Percentiles rank a stretch among this genome's conserved stretches.
Conservation (phyloP, 2,888 invertebrate genomes). For the Crematogaster levior region DNA sequence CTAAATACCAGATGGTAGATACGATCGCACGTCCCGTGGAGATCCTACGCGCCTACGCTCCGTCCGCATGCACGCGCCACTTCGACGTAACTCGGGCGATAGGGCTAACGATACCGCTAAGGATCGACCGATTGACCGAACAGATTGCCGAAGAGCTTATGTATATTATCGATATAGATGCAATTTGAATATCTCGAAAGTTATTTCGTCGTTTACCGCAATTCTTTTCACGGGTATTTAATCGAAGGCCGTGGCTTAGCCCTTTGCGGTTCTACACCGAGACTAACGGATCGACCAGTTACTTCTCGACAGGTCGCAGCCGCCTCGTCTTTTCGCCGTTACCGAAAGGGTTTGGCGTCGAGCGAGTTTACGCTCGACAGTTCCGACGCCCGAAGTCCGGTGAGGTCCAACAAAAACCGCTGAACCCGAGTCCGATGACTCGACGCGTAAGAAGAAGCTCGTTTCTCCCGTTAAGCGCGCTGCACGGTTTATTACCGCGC, state of each 20-base stretch:
- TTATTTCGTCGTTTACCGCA: neutral
- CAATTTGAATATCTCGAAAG: neutral
- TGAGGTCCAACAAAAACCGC: neutral
- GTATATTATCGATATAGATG: constrained; percentile 44
- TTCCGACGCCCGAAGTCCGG: constrained; percentile 8
- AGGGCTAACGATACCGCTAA: constrained; percentile 53
- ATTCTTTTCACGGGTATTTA: neutral
- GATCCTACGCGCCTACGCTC: constrained; percentile 68
- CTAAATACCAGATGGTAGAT: constrained; percentile 78
- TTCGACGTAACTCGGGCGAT: constrained; percentile 32
- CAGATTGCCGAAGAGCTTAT: constrained; percentile 50
- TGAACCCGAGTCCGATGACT: constrained; percentile 36
- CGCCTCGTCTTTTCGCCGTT: constrained; percentile 18
- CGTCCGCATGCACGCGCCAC: constrained; percentile 36
- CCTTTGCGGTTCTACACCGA: neutral
- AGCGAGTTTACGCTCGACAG: neutral
- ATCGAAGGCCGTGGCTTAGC: neutral
- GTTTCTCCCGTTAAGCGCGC: constrained; percentile 45
- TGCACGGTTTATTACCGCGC: constrained; percentile 44
- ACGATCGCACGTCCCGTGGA: constrained; percentile 71
- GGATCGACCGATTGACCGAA: constrained; percentile 54
- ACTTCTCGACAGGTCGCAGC: neutral
- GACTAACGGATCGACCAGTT: constrained; percentile 21
- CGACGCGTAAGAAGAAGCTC: constrained; percentile 42
- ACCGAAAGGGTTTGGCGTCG: constrained; percentile 17